These are phyloP conservation scores for Ormyrus rosae DNA, from an alignment of 2,888 invertebrate species.

Conservation along the genomic window DNA sequence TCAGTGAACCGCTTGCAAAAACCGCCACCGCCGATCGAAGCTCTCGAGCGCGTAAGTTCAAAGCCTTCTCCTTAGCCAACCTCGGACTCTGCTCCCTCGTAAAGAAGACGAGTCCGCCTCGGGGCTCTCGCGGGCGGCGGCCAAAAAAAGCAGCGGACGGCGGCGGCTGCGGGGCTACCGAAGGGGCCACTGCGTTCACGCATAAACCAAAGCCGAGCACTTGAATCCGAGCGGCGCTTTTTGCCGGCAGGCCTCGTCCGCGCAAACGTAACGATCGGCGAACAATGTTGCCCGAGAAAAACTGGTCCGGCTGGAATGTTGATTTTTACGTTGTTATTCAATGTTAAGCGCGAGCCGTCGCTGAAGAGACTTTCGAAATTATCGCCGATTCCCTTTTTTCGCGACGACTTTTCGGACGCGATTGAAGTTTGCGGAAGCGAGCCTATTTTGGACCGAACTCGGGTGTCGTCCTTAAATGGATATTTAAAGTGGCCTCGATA, in stretches of 20 bases:
- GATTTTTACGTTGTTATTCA: slow-evolving; percentile 58
- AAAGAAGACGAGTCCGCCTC: slow-evolving; percentile 28
- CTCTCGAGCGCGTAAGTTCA: slow-evolving; percentile 18
- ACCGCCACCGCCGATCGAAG: neutral
- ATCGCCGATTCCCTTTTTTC: no score
- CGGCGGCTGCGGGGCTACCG: slow-evolving; percentile 66
- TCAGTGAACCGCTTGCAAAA: neutral
- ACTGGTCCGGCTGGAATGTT: slow-evolving; percentile 58
- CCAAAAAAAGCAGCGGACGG: slow-evolving; percentile 69
- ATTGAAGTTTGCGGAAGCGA: no score
- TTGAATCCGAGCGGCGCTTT: slow-evolving; percentile 48
- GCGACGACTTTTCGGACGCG: no score
- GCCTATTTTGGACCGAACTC: no score
- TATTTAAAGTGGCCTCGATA: no score
- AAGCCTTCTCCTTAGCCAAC: slow-evolving; percentile 34
- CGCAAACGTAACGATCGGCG: slow-evolving; percentile 57
- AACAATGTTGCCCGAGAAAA: slow-evolving; percentile 56
- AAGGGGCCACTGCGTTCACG: slow-evolving; percentile 58
- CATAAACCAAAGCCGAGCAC: slow-evolving; percentile 25
- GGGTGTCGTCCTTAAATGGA: no score
- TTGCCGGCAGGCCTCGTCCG: slow-evolving; percentile 44
- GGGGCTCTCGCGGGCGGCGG: slow-evolving; percentile 9
- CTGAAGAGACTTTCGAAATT: neutral
- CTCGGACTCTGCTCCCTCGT: slow-evolving; percentile 31
- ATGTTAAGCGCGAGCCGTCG: slow-evolving; percentile 49